phyloP scores from a whole-genome alignment of 2,888 invertebrate species.

The Maniola hyperantus region DNA sequence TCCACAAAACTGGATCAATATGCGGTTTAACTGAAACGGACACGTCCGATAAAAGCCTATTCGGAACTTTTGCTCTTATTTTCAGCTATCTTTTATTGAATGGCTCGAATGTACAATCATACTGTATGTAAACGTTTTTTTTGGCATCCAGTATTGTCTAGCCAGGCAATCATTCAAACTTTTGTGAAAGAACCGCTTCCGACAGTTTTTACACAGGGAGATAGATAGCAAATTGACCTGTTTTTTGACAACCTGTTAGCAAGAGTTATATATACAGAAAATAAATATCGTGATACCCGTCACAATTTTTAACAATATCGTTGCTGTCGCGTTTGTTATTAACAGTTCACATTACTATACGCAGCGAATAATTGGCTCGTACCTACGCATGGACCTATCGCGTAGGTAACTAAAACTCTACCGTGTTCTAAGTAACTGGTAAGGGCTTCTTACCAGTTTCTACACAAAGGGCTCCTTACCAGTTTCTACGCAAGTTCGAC shows the following conservation, averaged over 20 bases:
- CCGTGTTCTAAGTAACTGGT: too few relatives aligned
- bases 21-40: slow-evolving; percentile 31
- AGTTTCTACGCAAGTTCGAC: too few relatives aligned
- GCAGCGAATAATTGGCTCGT: too few relatives aligned
- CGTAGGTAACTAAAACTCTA: too few relatives aligned
- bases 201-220: background rate
- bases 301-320: background rate
- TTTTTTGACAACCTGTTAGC: background rate
- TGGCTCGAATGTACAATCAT: slow-evolving; percentile 18
- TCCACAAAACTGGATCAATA: slow-evolving; percentile 26
- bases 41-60: slow-evolving; percentile 30
- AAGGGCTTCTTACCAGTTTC: too few relatives aligned
- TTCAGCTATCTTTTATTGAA: slow-evolving; percentile 26
- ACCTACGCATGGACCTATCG: too few relatives aligned
- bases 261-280: background rate
- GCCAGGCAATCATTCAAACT: slow-evolving; percentile 7
- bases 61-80: slow-evolving; percentile 24
- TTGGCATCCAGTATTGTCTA: slow-evolving; percentile 2
- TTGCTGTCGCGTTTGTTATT: background rate
- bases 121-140: slow-evolving; percentile 15
- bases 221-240: background rate
- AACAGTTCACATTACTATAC: too few relatives aligned
- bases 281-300: background rate
- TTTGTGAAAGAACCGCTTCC: background rate
- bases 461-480: too few relatives aligned